Base-by-base conservation (phyloP, 1,140 invertebrate genomes). In the Procambarus clarkii region DNA sequence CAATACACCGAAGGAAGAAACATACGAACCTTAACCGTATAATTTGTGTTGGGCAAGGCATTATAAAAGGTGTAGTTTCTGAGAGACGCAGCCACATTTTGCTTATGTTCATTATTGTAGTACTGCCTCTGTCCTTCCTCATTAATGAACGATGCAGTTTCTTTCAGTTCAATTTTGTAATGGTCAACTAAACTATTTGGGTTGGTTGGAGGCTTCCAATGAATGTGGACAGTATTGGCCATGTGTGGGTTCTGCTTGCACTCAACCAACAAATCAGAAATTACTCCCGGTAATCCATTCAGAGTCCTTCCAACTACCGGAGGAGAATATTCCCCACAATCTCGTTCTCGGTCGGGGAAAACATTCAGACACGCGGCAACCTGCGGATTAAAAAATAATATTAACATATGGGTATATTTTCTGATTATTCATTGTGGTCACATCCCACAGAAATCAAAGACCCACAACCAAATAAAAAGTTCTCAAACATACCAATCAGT, bases 331-430 rank as follows among this genome's bases (percentile, higher is more conserved):
- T 87, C 45, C 3, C 88, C 84, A 60, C 92, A 86, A 34, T 91
- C 92, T 18, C 78, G 79, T 15, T 84, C 83, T 46, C 76, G 69
- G 8, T 91, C 91, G 24, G 46, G 64, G 76, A 81, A 91, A 9
- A 91, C 80, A 71, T 88, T 81, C 76, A 74, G 78, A 46, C 90
- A 98, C 13, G 97, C 97, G 60, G 96, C 94, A 18, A 96, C 96
- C 96, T 96, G 91, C 5, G 2, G 34, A 94, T 93, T 80, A 83
- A 89, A 88, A 80, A 45, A 92, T 71, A 71, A 8, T 21, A 64
- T 13, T 54, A 9, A 3, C 50, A 54, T 9, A 34, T 34, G 34
- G 34, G 34, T 0, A 34, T 34, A 34, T 34, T 34, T 34, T 34
- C 34, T 34, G 34, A 34, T 34, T 34, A 34, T 34, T 34, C 34